These are phyloP conservation scores for Elephas maximus DNA, from an alignment of 2,113 vertebrate genomes.

Conservation along the genomic window DNA sequence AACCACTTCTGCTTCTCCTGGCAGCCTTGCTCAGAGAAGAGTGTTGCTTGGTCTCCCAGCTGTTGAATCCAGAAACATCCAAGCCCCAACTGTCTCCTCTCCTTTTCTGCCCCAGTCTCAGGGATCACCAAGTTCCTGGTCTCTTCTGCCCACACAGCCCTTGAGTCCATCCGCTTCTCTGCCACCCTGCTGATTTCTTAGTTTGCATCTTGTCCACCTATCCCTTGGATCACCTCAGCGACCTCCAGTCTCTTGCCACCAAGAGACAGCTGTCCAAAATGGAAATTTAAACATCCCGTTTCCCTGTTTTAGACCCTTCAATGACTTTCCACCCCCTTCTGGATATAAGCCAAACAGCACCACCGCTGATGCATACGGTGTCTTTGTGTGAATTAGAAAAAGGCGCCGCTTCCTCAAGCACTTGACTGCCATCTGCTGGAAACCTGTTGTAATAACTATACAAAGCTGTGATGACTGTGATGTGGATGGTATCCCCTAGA, in stretches of 20 bases:
- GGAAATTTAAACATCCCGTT: background rate
- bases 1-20: background rate
- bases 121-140: background rate
- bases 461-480: background rate
- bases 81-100: background rate
- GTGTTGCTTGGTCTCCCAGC: accelerated
- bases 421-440: conserved; percentile 78
- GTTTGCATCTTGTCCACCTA: background rate
- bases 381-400: conserved; percentile 19
- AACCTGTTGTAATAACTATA: background rate
- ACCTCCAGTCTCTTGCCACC: background rate
- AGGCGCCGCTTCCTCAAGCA: background rate
- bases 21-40: background rate
- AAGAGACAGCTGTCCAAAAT: background rate
- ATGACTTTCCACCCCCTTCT: background rate
- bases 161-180: background rate
- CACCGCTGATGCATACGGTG: accelerated
- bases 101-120: background rate
- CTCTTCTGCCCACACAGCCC: background rate
- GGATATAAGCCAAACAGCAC: conserved; percentile 14
- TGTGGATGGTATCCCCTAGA: background rate
- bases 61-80: background rate
- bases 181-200: background rate
- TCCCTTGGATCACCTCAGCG: background rate
- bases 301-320: background rate